These are phyloP conservation scores for Heterochromis multidens DNA, from an alignment of 2,113 vertebrate species.

Conservation along the genomic window DNA sequence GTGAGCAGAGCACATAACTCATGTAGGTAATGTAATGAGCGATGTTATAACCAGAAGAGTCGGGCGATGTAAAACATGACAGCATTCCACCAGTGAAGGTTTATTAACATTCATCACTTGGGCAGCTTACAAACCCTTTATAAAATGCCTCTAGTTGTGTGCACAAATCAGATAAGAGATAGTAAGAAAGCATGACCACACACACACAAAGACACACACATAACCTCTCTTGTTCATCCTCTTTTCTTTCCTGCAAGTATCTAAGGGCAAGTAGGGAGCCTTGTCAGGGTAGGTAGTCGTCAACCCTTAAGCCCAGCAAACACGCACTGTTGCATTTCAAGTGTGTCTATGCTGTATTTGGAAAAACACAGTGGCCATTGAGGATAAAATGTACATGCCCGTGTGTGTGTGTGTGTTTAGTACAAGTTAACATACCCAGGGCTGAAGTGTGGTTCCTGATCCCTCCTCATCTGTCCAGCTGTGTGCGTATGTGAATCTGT, in stretches of 20 bases:
- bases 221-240: neutral
- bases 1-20: neutral
- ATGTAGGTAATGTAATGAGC: slow-evolving; percentile 6
- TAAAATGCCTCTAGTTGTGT: slow-evolving; percentile 23
- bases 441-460: slow-evolving; percentile 63
- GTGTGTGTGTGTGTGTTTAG: neutral
- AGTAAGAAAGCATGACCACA: slow-evolving; percentile 5
- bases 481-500: slow-evolving; percentile 30
- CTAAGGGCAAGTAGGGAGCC: slow-evolving; percentile 57
- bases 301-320: slow-evolving; percentile 38
- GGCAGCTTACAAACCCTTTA: slow-evolving; percentile 16
- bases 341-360: slow-evolving; percentile 5
- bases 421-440: slow-evolving; percentile 65
- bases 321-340: slow-evolving; percentile 44
- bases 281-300: slow-evolving; percentile 57
- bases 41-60: neutral
- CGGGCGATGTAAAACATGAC: neutral
- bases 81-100: slow-evolving; percentile 5
- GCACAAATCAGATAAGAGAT: neutral
- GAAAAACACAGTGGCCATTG: neutral
- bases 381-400: neutral
- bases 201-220: neutral
- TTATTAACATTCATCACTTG: slow-evolving; percentile 39
- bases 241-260: slow-evolving; percentile 26
- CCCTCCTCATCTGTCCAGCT: slow-evolving; percentile 70